phyloP scores from a whole-genome alignment of 2,888 invertebrate genomes.

The Xestoiulus laeticollis region DNA sequence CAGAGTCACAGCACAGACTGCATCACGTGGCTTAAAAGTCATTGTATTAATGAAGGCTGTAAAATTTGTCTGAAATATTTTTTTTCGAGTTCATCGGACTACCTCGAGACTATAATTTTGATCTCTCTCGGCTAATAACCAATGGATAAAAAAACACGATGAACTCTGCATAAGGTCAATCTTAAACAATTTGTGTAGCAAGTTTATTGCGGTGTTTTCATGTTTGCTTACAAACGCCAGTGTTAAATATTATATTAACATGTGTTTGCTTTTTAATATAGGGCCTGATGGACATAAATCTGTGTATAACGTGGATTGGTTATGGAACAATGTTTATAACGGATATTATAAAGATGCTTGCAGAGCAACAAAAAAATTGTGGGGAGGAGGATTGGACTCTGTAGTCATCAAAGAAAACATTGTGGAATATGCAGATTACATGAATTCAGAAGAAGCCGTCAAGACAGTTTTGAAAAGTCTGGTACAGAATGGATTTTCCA shows the following conservation, averaged over 20 bases:
- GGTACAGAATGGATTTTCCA: slow-evolving; percentile 43
- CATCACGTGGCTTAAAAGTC: background rate
- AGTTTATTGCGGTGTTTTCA: background rate
- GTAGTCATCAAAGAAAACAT: background rate
- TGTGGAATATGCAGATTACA: slow-evolving; percentile 50
- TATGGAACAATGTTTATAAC: slow-evolving; percentile 48
- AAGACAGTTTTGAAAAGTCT: slow-evolving; percentile 19
- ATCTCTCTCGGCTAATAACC: too few species aligned
- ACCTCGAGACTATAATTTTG: background rate
- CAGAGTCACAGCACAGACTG: too few species aligned
- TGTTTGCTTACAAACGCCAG: background rate
- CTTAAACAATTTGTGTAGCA: background rate
- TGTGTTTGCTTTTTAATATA: slow-evolving; percentile 2
- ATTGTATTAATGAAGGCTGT: background rate
- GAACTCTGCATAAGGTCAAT: too few species aligned
- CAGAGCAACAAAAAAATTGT: slow-evolving; percentile 22
- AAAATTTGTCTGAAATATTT: background rate
- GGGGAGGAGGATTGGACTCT: slow-evolving; percentile 39
- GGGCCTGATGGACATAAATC: slow-evolving; percentile 53
- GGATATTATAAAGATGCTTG: slow-evolving; percentile 44
- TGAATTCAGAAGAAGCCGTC: slow-evolving; percentile 47
- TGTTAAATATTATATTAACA: background rate
- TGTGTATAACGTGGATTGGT: slow-evolving; percentile 49
- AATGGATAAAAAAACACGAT: too few species aligned
- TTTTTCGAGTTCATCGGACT: background rate